phyloP scores from a whole-genome alignment of 1,140 invertebrate species.

The Drosophila ohnishii region DNA sequence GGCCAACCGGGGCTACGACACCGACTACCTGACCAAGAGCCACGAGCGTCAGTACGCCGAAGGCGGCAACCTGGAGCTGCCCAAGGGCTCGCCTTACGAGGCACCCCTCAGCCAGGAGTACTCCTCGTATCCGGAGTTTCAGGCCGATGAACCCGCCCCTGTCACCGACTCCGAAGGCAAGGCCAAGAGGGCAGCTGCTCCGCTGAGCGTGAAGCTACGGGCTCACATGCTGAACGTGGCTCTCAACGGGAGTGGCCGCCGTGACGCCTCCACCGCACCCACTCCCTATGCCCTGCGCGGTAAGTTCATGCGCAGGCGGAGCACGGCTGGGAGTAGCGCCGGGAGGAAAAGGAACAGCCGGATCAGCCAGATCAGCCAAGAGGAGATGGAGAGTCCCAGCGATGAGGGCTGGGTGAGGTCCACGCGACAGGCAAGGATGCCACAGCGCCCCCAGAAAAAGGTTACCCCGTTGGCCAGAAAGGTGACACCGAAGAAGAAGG shows the following conservation, averaged over 20 bases:
- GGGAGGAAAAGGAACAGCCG: neutral
- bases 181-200: constrained; percentile 24
- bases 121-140: constrained; percentile 28
- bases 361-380: neutral
- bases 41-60: constrained; percentile 43
- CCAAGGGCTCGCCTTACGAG: constrained; percentile 28
- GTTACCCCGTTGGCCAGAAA: neutral
- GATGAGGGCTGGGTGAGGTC: constrained; percentile 26
- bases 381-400: neutral
- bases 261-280: constrained; percentile 9
- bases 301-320: constrained; percentile 59
- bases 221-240: constrained; percentile 56
- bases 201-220: constrained; percentile 17
- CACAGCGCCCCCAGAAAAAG: constrained; percentile 14
- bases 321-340: constrained; percentile 17
- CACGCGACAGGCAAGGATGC: constrained; percentile 42
- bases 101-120: constrained; percentile 28
- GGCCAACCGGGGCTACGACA: constrained; percentile 68
- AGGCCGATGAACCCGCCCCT: constrained; percentile 17
- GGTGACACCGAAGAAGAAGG: neutral
- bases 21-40: constrained; percentile 52
- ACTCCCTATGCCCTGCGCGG: constrained; percentile 69
- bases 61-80: constrained; percentile 30
- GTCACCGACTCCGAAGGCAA: constrained; percentile 29
- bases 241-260: constrained; percentile 8